These are phyloP conservation scores for Archocentrus centrarchus DNA, from an alignment of 2,113 vertebrate genomes.

Conservation along the genomic window DNA sequence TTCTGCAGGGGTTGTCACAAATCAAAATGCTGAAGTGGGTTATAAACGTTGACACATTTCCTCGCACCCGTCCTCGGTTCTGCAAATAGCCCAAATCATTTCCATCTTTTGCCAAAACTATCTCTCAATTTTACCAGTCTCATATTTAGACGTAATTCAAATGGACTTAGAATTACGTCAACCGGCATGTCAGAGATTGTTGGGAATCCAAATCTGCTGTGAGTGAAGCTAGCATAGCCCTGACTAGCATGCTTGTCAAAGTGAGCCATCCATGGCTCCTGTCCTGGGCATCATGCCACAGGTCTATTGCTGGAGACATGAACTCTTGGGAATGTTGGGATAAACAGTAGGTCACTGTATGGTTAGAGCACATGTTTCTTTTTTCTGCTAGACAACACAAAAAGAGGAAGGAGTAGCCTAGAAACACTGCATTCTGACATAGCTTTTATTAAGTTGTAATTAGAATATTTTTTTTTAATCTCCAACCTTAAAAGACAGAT, in stretches of 20 bases:
- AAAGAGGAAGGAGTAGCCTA: slow-evolving; percentile 6
- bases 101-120: slow-evolving; percentile 55
- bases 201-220: slow-evolving; percentile 67
- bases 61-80: slow-evolving; percentile 21
- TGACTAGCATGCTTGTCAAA: slow-evolving; percentile 71
- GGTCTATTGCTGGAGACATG: slow-evolving; percentile 80
- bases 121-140: slow-evolving; percentile 57
- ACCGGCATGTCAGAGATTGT: slow-evolving; percentile 53
- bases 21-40: slow-evolving; percentile 54
- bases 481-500: neutral
- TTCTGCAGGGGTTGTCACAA: slow-evolving; percentile 56
- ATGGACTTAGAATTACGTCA: slow-evolving; percentile 67
- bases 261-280: slow-evolving; percentile 63
- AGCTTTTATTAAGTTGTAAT: neutral
- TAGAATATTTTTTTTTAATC: neutral
- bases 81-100: slow-evolving; percentile 60
- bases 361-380: slow-evolving; percentile 56
- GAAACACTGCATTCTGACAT: neutral
- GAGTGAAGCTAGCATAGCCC: slow-evolving; percentile 64
- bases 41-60: slow-evolving; percentile 52
- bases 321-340: slow-evolving; percentile 78
- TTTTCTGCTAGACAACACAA: slow-evolving; percentile 38
- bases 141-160: slow-evolving; percentile 67
- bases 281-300: slow-evolving; percentile 75
- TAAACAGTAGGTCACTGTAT: slow-evolving; percentile 69